Evolutionary conservation across 2,888 invertebrate genomes (phyloP).

Genomic region (Anoplius nigerrimus): DNA sequence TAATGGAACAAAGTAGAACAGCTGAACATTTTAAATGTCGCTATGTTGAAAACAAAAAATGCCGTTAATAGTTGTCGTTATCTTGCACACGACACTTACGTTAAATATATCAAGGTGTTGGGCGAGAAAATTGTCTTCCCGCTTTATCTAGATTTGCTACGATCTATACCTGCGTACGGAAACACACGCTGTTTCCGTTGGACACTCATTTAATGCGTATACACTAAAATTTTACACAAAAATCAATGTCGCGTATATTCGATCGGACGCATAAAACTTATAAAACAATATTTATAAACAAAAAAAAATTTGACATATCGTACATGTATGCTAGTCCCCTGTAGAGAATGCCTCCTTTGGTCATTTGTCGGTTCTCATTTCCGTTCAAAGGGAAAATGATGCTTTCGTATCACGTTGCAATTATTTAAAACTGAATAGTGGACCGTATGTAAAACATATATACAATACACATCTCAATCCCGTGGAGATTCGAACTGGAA

Average conservation of each 20-base stretch:
- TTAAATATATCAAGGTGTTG: constrained; percentile 1
- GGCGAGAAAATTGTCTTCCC: background rate
- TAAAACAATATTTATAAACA: background rate
- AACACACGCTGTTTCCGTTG: background rate
- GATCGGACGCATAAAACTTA: background rate
- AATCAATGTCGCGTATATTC: background rate
- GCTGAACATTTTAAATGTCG: too few species aligned
- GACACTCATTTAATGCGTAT: background rate
- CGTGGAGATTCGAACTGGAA: too few species aligned
- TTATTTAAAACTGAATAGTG: constrained; percentile 3
- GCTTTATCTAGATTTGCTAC: background rate
- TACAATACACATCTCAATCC: constrained; percentile 5
- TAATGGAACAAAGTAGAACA: too few species aligned
- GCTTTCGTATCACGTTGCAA: background rate
- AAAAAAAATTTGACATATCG: background rate
- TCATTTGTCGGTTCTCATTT: constrained; percentile 33
- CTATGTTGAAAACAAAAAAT: too few species aligned
- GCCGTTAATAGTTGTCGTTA: too few species aligned
- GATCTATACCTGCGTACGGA: background rate
- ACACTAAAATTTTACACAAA: background rate
- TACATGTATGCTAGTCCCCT: background rate
- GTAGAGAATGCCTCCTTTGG: constrained; percentile 44
- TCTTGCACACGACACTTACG: too few species aligned
- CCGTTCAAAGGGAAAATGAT: constrained; percentile 14
- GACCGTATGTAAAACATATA: constrained; percentile 5